Conservation (phyloP, 2,113 vertebrate genomes). For the Carassius gibelio region DNA sequence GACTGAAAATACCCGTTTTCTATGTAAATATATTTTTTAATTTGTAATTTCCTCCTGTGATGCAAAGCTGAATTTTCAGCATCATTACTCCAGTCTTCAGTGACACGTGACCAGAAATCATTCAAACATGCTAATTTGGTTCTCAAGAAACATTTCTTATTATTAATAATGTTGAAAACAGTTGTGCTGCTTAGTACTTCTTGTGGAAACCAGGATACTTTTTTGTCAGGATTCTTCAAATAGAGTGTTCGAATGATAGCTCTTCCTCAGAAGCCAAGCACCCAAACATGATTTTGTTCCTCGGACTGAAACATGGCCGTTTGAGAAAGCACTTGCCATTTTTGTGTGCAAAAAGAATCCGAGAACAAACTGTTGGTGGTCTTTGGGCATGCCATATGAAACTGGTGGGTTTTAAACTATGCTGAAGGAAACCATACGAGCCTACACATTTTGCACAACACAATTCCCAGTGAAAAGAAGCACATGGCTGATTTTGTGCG, state of each 20-base stretch:
- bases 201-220: neutral
- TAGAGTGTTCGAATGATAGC: neutral
- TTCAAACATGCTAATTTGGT: neutral
- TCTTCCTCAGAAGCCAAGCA: neutral
- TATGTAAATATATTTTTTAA: too few species aligned
- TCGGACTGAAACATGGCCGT: neutral
- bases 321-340: neutral
- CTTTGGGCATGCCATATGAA: neutral
- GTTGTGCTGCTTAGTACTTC: neutral
- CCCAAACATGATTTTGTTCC: neutral
- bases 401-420: neutral
- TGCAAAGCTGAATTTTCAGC: too few species aligned
- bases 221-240: neutral
- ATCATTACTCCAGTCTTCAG: neutral
- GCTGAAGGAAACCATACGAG: neutral
- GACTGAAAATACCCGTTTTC: neutral
- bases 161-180: neutral
- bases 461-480: neutral
- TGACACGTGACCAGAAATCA: neutral
- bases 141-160: too few species aligned
- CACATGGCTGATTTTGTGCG: neutral
- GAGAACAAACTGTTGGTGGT: neutral
- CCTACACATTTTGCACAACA: constrained; percentile 1
- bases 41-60: too few species aligned
- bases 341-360: neutral